phyloP scores from a whole-genome alignment of 2,113 vertebrate genomes.

The Ifrita kowaldi region DNA sequence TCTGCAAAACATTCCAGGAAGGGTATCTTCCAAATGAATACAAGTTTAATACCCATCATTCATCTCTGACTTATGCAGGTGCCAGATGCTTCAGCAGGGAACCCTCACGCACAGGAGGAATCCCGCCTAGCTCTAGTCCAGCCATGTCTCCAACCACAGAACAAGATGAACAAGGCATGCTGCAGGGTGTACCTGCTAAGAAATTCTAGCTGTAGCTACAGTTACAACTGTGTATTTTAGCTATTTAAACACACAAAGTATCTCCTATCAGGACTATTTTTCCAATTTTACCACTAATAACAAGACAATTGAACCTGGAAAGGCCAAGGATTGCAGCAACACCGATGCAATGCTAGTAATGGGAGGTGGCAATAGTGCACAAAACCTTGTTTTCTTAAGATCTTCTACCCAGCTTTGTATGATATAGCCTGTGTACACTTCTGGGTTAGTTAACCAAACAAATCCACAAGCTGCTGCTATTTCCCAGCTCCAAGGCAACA shows the following conservation, averaged over 20 bases:
- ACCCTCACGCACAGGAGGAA: accelerated
- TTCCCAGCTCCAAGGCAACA: background rate
- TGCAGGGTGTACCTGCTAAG: background rate
- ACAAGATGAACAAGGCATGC: background rate
- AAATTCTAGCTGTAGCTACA: background rate
- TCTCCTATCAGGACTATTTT: background rate
- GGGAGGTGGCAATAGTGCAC: background rate
- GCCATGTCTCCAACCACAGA: accelerated
- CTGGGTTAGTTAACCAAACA: background rate
- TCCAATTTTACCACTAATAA: background rate
- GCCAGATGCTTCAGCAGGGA: background rate
- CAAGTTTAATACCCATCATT: background rate
- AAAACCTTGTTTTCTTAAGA: background rate
- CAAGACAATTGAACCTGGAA: background rate
- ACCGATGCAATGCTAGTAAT: background rate
- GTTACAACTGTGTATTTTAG: background rate
- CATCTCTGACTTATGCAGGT: background rate
- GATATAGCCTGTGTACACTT: background rate
- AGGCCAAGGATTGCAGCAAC: background rate
- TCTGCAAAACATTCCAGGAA: background rate
- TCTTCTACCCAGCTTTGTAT: background rate
- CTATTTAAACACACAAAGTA: background rate
- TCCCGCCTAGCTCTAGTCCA: background rate
- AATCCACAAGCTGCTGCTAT: background rate
- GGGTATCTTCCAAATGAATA: background rate